Evolutionary conservation across 2,888 invertebrate genomes (phyloP), one percentile per base, ranked within the genome.

Genomic region (Serripes groenlandicus): DNA sequence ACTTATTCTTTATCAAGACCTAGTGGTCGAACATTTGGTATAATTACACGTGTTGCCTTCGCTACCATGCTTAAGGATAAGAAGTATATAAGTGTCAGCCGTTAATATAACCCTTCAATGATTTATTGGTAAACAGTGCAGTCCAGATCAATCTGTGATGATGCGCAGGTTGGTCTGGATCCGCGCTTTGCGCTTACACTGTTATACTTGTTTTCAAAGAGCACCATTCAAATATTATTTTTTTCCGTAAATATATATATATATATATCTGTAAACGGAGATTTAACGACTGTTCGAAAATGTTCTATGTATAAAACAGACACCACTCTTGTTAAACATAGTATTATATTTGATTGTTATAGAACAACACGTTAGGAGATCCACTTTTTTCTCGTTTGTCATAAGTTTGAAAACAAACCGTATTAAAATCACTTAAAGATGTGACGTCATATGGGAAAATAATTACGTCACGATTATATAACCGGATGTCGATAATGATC

Each of bases 401-500:
- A 28, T 62, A 18, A 21, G 15, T 34, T 62, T n/a, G 32, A 30
- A 62, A 3, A 62, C 30, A 42, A 28, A 52, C 28, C n/a, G 18
- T 52, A 37, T 70, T 54, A 70, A 70, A 52, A 52, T 49, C 70
- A n/a, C n/a, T 52, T 49, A n/a, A 42, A n/a, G 52, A 52, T 62
- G 62, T 62, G 62, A 62, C 62, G 60, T 37, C 28, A 58, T 23
- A 28, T n/a, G 34, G 18, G 5, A 21, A 21, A 34, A 3, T 62
- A 32, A 28, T 34, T 62, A 35, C 66, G 68, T 71, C 70, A 71
- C 64, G 60, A 52, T 89, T 89, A 91, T 83, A 92, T 89, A 23
- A 92, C 90, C 28, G 92, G 89, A 82, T 92, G 91, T 30, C 93
- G 85, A 85, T 93, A 93, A 86, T 93, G 93, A 64, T 94, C 94